phyloP scores from a whole-genome alignment of 2,888 invertebrate species.

The Drosophila barbarae region DNA sequence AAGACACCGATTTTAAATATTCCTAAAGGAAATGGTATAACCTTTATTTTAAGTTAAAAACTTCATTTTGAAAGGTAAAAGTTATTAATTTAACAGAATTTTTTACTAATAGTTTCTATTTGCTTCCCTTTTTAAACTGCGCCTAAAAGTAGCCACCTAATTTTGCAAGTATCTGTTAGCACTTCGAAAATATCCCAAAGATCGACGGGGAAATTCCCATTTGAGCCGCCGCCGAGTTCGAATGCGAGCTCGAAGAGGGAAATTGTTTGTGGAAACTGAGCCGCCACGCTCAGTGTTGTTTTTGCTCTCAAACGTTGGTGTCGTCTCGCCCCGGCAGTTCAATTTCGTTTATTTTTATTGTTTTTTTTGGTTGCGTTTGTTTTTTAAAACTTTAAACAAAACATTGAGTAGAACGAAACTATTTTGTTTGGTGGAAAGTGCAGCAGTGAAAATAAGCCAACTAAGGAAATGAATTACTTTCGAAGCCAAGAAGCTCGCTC shows the following conservation, averaged over 20 bases:
- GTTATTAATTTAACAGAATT: too few species aligned
- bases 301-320: slow-evolving; percentile 70
- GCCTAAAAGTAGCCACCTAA: slow-evolving; percentile 37
- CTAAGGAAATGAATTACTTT: slow-evolving; percentile 15
- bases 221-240: slow-evolving; percentile 18
- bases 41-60: background rate
- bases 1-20: background rate
- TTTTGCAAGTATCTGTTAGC: background rate
- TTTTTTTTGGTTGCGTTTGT: slow-evolving; percentile 6
- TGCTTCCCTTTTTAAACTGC: background rate
- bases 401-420: slow-evolving; percentile 9
- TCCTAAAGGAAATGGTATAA: background rate
- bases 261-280: slow-evolving; percentile 44
- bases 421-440: slow-evolving; percentile 17
- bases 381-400: slow-evolving; percentile 13
- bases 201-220: slow-evolving; percentile 17
- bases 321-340: slow-evolving; percentile 30
- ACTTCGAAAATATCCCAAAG: slow-evolving; percentile 4
- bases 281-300: slow-evolving; percentile 42
- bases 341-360: slow-evolving; percentile 13
- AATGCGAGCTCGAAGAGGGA: slow-evolving; percentile 47
- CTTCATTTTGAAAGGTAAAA: background rate
- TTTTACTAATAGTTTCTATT: too few species aligned
- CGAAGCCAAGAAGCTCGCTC: slow-evolving; percentile 9
- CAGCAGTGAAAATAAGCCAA: background rate